phyloP scores from a whole-genome alignment of 2,888 invertebrate species.

The Isoperla grammatica region DNA sequence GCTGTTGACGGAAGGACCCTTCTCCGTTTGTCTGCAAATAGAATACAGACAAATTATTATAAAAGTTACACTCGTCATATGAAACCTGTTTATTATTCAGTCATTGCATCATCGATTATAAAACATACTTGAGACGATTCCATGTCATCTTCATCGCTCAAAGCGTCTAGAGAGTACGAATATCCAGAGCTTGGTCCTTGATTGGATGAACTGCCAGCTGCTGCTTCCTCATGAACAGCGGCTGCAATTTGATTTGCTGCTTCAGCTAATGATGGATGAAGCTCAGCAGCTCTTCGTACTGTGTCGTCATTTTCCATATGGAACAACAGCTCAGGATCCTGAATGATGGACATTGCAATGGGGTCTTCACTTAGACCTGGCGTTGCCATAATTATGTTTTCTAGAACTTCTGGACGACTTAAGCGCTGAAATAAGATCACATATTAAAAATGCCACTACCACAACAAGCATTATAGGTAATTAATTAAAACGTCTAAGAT shows the following conservation, averaged over 20 bases:
- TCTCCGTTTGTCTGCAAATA: slow-evolving; percentile 35
- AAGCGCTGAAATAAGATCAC: slow-evolving; percentile 37
- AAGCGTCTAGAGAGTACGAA: slow-evolving; percentile 49
- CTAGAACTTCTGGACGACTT: slow-evolving; percentile 49
- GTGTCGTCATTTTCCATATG: slow-evolving; percentile 63
- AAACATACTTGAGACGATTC: slow-evolving; percentile 40
- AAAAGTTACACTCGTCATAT: slow-evolving; percentile 2
- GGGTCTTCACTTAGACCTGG: slow-evolving; percentile 66
- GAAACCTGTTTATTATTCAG: not conserved
- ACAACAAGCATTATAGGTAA: too few species aligned
- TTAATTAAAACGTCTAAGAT: not conserved
- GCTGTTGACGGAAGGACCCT: slow-evolving; percentile 35
- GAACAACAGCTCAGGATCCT: slow-evolving; percentile 68
- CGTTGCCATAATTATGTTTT: slow-evolving; percentile 63
- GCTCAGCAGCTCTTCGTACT: slow-evolving; percentile 58
- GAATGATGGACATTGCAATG: slow-evolving; percentile 65
- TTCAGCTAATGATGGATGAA: slow-evolving; percentile 64
- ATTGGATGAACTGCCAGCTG: slow-evolving; percentile 49
- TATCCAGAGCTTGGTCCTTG: slow-evolving; percentile 48
- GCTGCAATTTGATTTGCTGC: slow-evolving; percentile 63
- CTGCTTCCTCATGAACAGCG: slow-evolving; percentile 50
- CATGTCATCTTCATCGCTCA: slow-evolving; percentile 54
- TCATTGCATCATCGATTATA: too few species aligned
- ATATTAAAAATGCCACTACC: too few species aligned
- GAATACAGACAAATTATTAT: not conserved